Evolutionary conservation across 1,140 invertebrate genomes (phyloP).

Genomic region (Drosophila paulistorum): DNA sequence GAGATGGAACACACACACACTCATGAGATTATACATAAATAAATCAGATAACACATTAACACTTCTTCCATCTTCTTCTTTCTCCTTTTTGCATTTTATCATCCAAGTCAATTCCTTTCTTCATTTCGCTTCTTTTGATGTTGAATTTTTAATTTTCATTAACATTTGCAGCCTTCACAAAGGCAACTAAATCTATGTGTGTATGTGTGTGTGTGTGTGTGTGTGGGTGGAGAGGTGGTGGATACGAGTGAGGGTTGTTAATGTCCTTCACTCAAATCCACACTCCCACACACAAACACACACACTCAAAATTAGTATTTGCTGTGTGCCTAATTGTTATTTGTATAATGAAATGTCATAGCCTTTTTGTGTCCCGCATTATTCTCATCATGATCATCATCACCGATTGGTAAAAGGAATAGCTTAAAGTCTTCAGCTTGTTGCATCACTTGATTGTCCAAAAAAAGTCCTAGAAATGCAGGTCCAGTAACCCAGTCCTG

Average conservation of each 20-base stretch:
- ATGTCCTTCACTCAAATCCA: slow-evolving; percentile 31
- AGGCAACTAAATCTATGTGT: slow-evolving; percentile 55
- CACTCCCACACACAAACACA: slow-evolving; percentile 17
- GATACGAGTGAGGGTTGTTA: slow-evolving; percentile 29
- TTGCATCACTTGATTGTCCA: neutral
- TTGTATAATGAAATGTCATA: slow-evolving; percentile 78
- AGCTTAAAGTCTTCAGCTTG: neutral
- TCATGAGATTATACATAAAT: slow-evolving; percentile 64
- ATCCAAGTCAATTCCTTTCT: slow-evolving; percentile 35
- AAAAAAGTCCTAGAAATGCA: too few relatives aligned
- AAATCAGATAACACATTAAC: slow-evolving; percentile 80
- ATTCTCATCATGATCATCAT: slow-evolving; percentile 13
- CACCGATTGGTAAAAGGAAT: neutral
- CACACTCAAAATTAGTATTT: slow-evolving; percentile 62
- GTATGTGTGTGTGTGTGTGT: neutral
- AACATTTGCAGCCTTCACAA: slow-evolving; percentile 57
- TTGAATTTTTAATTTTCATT: slow-evolving; percentile 82
- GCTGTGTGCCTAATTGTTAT: slow-evolving; percentile 76
- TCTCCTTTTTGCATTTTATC: slow-evolving; percentile 26
- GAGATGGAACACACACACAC: slow-evolving; percentile 12
- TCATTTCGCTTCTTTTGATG: slow-evolving; percentile 66
- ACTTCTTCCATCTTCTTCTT: slow-evolving; percentile 48
- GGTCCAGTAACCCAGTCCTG: too few relatives aligned
- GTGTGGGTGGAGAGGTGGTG: neutral
- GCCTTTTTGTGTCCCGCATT: slow-evolving; percentile 69